These are phyloP conservation scores for Rhineura floridana DNA, from an alignment of 2,113 vertebrate genomes.

Conservation along the genomic window DNA sequence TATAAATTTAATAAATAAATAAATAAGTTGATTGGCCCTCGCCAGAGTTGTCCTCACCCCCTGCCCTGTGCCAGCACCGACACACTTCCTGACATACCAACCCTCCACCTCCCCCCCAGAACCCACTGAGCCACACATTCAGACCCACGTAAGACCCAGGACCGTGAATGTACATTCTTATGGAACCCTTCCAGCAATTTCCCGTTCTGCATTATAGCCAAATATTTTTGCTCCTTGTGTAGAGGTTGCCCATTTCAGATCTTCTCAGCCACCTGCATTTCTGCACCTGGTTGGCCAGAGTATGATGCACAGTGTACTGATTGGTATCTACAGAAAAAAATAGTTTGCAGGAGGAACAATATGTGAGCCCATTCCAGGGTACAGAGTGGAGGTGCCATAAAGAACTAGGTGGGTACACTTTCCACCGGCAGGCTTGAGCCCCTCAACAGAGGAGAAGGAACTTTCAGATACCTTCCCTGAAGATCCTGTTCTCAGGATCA, in stretches of 20 bases:
- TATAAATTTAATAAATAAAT: too few relatives aligned
- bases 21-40: too few relatives aligned
- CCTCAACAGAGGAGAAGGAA: slow-evolving; percentile 37
- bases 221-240: not conserved
- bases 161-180: too few relatives aligned
- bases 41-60: too few relatives aligned
- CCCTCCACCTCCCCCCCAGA: too few relatives aligned
- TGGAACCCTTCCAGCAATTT: not conserved
- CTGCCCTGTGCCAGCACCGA: too few relatives aligned
- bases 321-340: not conserved
- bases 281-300: not conserved
- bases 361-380: slow-evolving; percentile 37
- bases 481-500: slow-evolving; percentile 34
- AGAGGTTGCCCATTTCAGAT: not conserved
- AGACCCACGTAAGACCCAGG: too few relatives aligned
- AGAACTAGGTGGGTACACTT: not conserved
- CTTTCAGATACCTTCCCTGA: slow-evolving; percentile 9
- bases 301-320: not conserved
- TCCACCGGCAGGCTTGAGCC: slow-evolving; percentile 3
- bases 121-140: too few relatives aligned
- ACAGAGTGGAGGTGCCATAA: not conserved
- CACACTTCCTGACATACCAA: too few relatives aligned
- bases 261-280: slow-evolving; percentile 22
- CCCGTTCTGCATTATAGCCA: not conserved
- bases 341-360: slow-evolving; percentile 11